A percentile compares a stretch with the other conserved stretches of the same genome.
phyloP scores from a whole-genome alignment of 2,113 vertebrate species.

The Salvelinus sp. region DNA sequence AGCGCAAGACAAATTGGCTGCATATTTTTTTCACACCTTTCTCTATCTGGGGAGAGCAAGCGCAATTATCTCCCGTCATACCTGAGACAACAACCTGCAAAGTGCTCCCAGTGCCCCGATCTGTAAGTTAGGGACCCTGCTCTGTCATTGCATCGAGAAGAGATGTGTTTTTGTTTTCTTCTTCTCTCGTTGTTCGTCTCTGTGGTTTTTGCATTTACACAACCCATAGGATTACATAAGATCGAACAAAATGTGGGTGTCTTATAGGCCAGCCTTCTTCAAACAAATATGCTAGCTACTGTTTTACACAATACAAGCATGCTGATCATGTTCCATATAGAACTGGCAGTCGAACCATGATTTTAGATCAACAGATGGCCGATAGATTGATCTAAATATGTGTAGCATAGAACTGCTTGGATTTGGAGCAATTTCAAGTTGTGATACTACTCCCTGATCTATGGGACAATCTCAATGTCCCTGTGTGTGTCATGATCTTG shows the following conservation, averaged over 20 bases:
- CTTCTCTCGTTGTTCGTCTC: conserved; percentile 43
- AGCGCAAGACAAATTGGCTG: conserved; percentile 84
- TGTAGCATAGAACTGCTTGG: conserved; percentile 50
- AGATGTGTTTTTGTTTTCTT: conserved; percentile 75
- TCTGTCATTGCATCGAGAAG: conserved; percentile 59
- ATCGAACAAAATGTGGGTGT: conserved; percentile 50
- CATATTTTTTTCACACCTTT: conserved; percentile 91
- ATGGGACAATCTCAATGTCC: conserved; percentile 38
- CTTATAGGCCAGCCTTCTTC: conserved; percentile 43
- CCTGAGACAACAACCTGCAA: conserved; percentile 82
- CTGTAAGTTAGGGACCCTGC: conserved; percentile 71
- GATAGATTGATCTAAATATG: conserved; percentile 67
- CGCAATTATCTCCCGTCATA: conserved; percentile 79
- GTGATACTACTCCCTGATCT: conserved; percentile 65
- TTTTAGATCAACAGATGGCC: conserved; percentile 75
- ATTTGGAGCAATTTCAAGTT: conserved; percentile 68
- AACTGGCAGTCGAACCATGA: conserved; percentile 67
- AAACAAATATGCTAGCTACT: conserved; percentile 46
- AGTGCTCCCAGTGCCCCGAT: conserved; percentile 85
- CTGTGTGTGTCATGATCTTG: conserved; percentile 60
- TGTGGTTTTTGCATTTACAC: conserved; percentile 61
- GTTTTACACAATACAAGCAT: conserved; percentile 46
- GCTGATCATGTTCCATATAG: conserved; percentile 39
- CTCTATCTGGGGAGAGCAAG: conserved; percentile 84
- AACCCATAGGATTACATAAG: conserved; percentile 60